These are phyloP conservation scores for Eubasilissa regina DNA, from an alignment of 1,140 invertebrate species.

Conservation along the genomic window DNA sequence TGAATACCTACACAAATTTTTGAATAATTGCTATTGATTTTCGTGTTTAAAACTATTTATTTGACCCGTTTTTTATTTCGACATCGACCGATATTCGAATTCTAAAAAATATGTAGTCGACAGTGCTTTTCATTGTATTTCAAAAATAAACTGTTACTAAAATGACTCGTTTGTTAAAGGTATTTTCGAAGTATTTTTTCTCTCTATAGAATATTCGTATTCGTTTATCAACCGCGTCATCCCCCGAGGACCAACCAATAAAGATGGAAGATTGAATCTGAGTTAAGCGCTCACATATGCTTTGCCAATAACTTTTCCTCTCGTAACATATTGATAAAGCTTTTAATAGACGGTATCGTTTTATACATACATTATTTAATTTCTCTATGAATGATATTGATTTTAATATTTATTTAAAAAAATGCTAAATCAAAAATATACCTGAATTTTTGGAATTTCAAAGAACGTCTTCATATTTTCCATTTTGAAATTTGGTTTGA, in stretches of 20 bases:
- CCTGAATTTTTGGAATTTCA: not conserved
- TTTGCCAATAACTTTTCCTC: conserved; percentile 53
- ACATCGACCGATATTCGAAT: no score
- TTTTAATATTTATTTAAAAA: not conserved
- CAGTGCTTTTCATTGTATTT: no score
- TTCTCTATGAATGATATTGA: conserved; percentile 1
- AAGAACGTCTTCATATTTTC: not conserved
- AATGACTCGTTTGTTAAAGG: no score
- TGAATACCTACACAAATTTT: no score
- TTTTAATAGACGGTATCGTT: conserved; percentile 12
- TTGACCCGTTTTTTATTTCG: no score
- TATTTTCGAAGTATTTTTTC: no score
- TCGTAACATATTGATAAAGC: conserved; percentile 39
- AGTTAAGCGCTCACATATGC: conserved; percentile 55
- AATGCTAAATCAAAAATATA: not conserved
- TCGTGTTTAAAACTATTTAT: no score
- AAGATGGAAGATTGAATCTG: conserved; percentile 43
- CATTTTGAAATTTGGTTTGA: not conserved
- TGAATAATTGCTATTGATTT: no score
- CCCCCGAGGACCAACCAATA: conserved; percentile 29
- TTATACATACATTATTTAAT: not conserved
- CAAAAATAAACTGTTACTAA: no score
- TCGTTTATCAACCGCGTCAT: conserved; percentile 2
- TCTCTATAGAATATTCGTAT: no score
- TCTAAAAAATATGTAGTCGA: no score